Base-by-base conservation (phyloP, 92 coral and sea anemone species). In the Galaxea fascicularis region DNA sequence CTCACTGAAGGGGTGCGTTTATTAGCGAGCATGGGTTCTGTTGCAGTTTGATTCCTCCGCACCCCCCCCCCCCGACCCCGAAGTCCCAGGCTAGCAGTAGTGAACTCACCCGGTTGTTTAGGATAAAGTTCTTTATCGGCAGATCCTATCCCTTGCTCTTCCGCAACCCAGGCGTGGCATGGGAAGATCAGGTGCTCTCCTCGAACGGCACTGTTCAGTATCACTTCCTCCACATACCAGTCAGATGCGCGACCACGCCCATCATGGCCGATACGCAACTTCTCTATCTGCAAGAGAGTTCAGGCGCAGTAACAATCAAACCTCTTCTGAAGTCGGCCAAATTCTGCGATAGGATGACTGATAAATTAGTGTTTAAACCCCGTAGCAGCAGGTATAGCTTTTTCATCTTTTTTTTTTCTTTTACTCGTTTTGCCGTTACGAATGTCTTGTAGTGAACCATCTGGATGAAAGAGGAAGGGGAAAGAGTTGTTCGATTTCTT, bases 151-250 rank as follows among this genome's bases (percentile, higher is more conserved):
- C 91, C 90, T 52, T 90, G 92, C 16, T 91, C 94, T 39, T 93
- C 98, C 30, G 95, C 94, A 10, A 97, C 77, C 99, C 99, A 97
- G 51, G 94, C 94, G 25, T 86, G 86, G 29, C 98, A 95, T 0
- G 99, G 98, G 73, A 97, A 97, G 35, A 97, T 92, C 70, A 92
- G 85, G 80, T 97, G 99, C 82, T 97, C 99, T 12, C 99, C 99
- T 77, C 90, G 85, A 60, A 89, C 94, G 27, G 99, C 94, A 35
- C 95, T 94, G 83, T 97, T 93, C n/a, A 97, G 78, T 17, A 94
- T 90, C 45, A 97, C 92, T 65, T 97, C 99, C 86, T 97, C 99
- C n/a, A 97, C 81, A 57, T 91, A 94, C 99, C 99, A 97, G 41
- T 91, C 93, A 7, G 94, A 88, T 1, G 95, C 89, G 10, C 95